These are phyloP conservation scores for Amphipyra berbera DNA, from an alignment of 2,888 invertebrate species.

Conservation along the genomic window DNA sequence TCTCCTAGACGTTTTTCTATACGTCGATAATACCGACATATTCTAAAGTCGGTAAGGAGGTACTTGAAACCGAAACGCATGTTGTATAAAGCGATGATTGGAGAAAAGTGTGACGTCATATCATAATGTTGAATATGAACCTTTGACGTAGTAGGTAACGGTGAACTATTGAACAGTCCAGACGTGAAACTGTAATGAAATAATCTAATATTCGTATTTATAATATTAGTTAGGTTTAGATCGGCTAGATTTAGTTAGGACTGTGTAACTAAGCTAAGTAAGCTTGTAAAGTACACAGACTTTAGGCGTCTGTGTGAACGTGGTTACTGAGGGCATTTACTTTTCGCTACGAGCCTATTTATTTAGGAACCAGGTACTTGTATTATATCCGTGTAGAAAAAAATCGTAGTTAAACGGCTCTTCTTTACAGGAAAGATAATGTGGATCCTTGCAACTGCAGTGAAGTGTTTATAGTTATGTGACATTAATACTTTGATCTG, in stretches of 20 bases:
- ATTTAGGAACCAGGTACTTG: neutral
- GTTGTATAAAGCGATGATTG: too few species aligned
- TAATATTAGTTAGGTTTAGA: neutral
- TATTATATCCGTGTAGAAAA: neutral
- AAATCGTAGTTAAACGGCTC: neutral
- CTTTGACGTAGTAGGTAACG: neutral
- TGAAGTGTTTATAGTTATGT: too few species aligned
- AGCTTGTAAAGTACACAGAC: neutral
- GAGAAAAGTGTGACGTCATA: too few species aligned
- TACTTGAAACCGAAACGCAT: too few species aligned
- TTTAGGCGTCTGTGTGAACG: neutral
- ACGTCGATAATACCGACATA: too few species aligned
- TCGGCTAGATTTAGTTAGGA: slow-evolving; percentile 5
- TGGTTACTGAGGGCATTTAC: neutral
- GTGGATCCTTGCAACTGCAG: too few species aligned
- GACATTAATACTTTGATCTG: too few species aligned
- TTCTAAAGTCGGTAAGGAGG: too few species aligned
- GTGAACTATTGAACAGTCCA: neutral
- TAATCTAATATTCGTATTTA: neutral
- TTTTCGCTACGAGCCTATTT: neutral
- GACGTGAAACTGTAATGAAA: slow-evolving; percentile 1
- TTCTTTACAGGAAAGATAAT: neutral
- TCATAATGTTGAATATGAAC: too few species aligned
- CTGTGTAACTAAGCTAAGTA: neutral
- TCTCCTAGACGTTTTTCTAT: too few species aligned